Evolutionary conservation across 1,140 invertebrate species (phyloP).

Genomic region (Cydia pomonella): DNA sequence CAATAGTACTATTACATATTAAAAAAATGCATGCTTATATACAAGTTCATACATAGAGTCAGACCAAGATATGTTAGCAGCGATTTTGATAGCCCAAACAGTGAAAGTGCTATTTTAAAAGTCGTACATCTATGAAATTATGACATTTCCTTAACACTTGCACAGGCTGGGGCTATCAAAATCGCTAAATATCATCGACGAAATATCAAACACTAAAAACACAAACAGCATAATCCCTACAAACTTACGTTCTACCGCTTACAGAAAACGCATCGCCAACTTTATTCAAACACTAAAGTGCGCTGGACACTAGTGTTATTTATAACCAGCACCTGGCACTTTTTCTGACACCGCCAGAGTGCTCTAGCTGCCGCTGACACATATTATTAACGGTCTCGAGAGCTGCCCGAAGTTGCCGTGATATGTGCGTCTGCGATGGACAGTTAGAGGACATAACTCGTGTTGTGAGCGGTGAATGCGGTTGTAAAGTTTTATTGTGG

Average conservation of each 20-base stretch:
- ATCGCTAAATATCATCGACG: too few species aligned
- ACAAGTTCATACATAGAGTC: too few species aligned
- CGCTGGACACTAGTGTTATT: neutral
- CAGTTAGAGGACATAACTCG: neutral
- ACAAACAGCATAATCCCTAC: neutral
- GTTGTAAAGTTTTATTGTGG: neutral
- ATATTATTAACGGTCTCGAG: conserved; percentile 4
- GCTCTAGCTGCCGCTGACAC: conserved; percentile 4
- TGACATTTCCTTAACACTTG: too few species aligned
- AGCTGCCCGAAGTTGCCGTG: neutral
- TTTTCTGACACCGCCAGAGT: neutral
- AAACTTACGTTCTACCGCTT: neutral
- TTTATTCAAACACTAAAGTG: neutral
- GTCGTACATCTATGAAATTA: too few species aligned
- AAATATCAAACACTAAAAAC: too few species aligned
- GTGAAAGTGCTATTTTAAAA: too few species aligned
- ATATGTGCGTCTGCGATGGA: conserved; percentile 6
- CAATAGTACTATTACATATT: too few species aligned
- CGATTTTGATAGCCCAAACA: too few species aligned
- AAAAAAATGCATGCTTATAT: too few species aligned
- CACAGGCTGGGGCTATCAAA: too few species aligned
- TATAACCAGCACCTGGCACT: conserved; percentile 1
- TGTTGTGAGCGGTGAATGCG: neutral
- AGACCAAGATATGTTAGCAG: too few species aligned
- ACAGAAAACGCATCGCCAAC: neutral